Evolutionary conservation across 53 echinoderm and acorn worm species (phyloP).

Genomic region (Astropecten irregularis): DNA sequence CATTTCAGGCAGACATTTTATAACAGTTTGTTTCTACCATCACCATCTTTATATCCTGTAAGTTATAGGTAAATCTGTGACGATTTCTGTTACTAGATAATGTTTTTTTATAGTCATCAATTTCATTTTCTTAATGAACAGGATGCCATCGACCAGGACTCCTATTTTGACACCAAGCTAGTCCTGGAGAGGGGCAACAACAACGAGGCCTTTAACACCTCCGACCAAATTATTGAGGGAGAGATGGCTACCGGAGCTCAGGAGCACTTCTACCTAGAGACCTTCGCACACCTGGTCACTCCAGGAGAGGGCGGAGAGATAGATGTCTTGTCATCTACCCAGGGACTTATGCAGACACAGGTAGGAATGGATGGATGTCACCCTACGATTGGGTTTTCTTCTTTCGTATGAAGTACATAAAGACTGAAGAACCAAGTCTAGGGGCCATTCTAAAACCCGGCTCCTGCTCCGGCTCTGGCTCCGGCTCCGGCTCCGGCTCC

Average conservation of each 20-base stretch:
- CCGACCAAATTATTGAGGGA: slow-evolving; percentile 70
- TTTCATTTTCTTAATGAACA: too few species aligned
- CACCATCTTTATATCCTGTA: too few species aligned
- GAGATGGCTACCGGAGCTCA: slow-evolving; percentile 65
- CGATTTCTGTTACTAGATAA: too few species aligned
- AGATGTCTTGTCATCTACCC: slow-evolving; percentile 70
- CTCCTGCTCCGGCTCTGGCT: too few species aligned
- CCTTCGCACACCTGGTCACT: slow-evolving; percentile 49
- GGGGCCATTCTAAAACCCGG: neutral
- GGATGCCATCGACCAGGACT: slow-evolving; percentile 64
- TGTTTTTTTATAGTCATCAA: too few species aligned
- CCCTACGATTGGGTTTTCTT: neutral
- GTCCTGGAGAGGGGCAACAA: slow-evolving; percentile 36
- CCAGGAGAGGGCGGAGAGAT: slow-evolving; percentile 66
- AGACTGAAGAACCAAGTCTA: neutral
- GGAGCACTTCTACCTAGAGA: slow-evolving; percentile 88
- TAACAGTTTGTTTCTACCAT: too few species aligned
- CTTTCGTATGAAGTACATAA: neutral
- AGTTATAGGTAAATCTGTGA: too few species aligned
- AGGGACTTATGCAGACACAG: slow-evolving; percentile 50
- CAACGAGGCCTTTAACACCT: slow-evolving; percentile 45
- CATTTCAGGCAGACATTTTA: too few species aligned
- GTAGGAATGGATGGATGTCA: slow-evolving; percentile 7
- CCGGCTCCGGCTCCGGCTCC: neutral
- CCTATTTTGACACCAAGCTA: slow-evolving; percentile 25